Evolutionary conservation across 1,140 invertebrate genomes (phyloP), one percentile per base, ranked within the genome.

Genomic region (Pseudomyrmex sp.): DNA sequence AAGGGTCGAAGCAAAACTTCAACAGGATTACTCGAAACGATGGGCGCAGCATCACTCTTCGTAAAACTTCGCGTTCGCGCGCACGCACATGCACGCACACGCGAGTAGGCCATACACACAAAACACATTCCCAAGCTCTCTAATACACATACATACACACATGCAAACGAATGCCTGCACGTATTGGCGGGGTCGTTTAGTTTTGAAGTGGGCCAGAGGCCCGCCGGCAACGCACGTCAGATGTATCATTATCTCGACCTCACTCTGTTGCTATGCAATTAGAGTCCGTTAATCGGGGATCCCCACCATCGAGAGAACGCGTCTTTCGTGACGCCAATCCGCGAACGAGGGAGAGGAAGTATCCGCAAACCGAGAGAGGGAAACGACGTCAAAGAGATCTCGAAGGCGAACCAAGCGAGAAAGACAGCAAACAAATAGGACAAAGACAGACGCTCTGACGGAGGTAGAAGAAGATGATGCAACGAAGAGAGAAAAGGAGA

Each of bases 211-310:
- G 92, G 85, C 91, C 92, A 92, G 88, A 86, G 86, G 84, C 85
- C 90, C 91, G 88, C 76, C 89, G 84, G 89, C 88, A 88, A 90
- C 83, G 76, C 86, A 83, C 91, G 91, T 92, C 91, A 90, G 91
- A 92, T 92, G 89, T 93, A 93, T 93, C 92, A 93, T 93, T 93
- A 93, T 93, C 92, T 92, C 90, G 88, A 89, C 82, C 92, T 93
- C 90, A 91, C 93, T 80, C 76, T 93, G 93, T 93, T 93, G 93
- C 93, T 91, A 93, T 93, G 93, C 93, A 93, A 93, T 93, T 93
- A 93, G 91, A 93, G 90, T 88, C 92, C 91, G 92, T 93, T 93
- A 93, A 93, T 93, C 92, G 92, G 87, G 62, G 84, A 89, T 87
- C 85, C 86, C 83, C 79, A 83, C 76, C 58, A 0, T 15, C 48